Base-by-base conservation (phyloP, 2,797 vertebrate genomes). In the Silurus aristotelis region DNA sequence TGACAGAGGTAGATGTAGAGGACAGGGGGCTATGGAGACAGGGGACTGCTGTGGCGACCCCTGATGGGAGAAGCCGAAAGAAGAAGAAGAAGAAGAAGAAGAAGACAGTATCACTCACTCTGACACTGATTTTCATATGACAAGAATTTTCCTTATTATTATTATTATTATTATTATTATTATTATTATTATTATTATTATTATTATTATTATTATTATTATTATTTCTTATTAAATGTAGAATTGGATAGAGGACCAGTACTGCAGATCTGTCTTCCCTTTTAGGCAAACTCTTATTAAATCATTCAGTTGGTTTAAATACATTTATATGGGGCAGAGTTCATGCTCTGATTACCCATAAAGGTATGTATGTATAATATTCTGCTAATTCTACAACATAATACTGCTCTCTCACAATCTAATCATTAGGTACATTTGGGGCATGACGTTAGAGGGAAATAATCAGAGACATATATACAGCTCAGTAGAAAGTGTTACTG, bases 121-220 rank as follows among this genome's bases (percentile, higher is more conserved):
- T 25, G 79, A 66, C 52, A 58, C 19, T 17, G 71, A 58, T 71
- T 31, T 73, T 3, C 27, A 75, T 67, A 60, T 76, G 80, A 72
- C 66, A 63, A 71, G 56, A 70, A 25, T 20, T 25, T n/a, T 19
- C 25, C 25, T 12, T 9, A 75, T 56, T 75, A 43, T 14, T 75
- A n/a, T 25, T 3, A 48, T 38, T 38, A 38, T 38, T 38, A 38
- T 4, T 38, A 38, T 38, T 38, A 38, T 38, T 38, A 38, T 3
- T 38, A 38, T 38, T 38, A 38, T 38, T 31, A 31, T 27, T 27
- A 27, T 31, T 31, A 31, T 31, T 31, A 1, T 31, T 31, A 31
- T 31, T 31, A 31, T 31, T 31, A 55, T 3, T 38, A 38, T n/a
- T n/a, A n/a, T n/a, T n/a, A n/a, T n/a, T n/a, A n/a, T n/a, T n/a